Evolutionary conservation across 2,797 vertebrate genomes (phyloP), one percentile per base, ranked within the genome.

Genomic region (Lateolabrax maculatus): DNA sequence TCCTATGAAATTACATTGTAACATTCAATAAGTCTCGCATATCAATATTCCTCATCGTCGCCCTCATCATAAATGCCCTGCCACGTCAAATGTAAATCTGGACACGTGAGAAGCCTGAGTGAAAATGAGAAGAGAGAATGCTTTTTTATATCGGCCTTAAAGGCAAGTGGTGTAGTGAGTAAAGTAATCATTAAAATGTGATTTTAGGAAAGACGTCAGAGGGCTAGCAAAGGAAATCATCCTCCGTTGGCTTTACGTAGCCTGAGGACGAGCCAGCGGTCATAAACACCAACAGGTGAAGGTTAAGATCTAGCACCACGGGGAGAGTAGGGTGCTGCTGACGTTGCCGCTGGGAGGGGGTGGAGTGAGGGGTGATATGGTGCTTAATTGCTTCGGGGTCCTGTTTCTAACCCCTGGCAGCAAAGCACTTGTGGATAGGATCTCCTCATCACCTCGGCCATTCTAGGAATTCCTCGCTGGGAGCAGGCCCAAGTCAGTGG

Each of bases 381-480:
- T 44, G 66, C 64, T 86, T 93, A 89, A 93, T 90, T 87, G 70
- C 92, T 63, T 29, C 2, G 46, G 91, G 55, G 76, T 95, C 89
- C 53, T 48, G 90, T 95, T 95, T 94, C 94, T 79, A 84, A 78
- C 63, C 77, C 73, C 52, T 73, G 72, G 82, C 81, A 84, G 80
- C 13, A 75, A 63, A 55, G 57, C 71, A 63, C 79, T 81, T 75
- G 90, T 79, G 82, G 90, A 91, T 81, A 80, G 80, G 71, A 67
- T 91, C 89, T 89, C 89, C 85, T 84, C 79, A 75, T 83, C 57
- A 34, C 83, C 73, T 84, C 78, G 66, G 80, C 74, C 85, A 88
- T 90, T 85, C 83, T 36, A 61, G 76, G 87, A 93, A 95, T 94
- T 86, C 79, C 70, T 73, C 80, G 41, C 84, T 81, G 80, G 84